Conservation (phyloP, 2,888 invertebrate genomes). For the Drosophila pegasa region DNA sequence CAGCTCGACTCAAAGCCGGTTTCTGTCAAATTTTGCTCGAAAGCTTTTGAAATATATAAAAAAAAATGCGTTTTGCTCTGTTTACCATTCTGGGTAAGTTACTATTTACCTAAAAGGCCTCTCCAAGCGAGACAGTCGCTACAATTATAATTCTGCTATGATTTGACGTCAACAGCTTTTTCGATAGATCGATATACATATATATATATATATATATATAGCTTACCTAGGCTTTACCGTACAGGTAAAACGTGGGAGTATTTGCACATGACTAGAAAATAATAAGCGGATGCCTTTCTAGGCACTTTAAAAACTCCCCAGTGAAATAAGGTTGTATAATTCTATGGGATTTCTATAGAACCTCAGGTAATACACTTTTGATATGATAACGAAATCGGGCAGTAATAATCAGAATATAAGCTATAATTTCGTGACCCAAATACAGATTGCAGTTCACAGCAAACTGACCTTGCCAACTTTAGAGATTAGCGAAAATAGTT, state of each 20-base stretch:
- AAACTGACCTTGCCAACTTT: conserved; percentile 32
- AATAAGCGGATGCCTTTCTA: not conserved
- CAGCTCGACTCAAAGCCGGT: conserved; percentile 63
- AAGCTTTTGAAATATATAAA: conserved; percentile 32
- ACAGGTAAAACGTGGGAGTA: too few species aligned
- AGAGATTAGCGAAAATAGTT: conserved; percentile 15
- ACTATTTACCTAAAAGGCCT: not conserved
- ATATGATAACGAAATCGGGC: not conserved
- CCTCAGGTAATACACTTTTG: not conserved
- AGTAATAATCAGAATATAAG: not conserved
- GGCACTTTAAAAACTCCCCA: not conserved
- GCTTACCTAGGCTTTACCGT: too few species aligned
- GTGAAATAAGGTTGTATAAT: not conserved
- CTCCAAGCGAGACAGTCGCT: not conserved
- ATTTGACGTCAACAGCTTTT: not conserved
- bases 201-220: too few species aligned
- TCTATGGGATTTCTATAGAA: not conserved
- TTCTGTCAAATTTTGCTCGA: conserved; percentile 35
- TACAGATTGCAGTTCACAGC: conserved; percentile 11
- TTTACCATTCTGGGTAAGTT: conserved; percentile 71
- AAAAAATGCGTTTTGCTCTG: conserved; percentile 80
- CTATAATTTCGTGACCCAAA: not conserved
- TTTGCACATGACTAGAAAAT: too few species aligned
- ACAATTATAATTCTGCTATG: not conserved
- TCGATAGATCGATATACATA: too few species aligned